These are phyloP conservation scores for Caenorhabditis inopinata DNA, from an alignment of 1,140 invertebrate species.

Conservation along the genomic window DNA sequence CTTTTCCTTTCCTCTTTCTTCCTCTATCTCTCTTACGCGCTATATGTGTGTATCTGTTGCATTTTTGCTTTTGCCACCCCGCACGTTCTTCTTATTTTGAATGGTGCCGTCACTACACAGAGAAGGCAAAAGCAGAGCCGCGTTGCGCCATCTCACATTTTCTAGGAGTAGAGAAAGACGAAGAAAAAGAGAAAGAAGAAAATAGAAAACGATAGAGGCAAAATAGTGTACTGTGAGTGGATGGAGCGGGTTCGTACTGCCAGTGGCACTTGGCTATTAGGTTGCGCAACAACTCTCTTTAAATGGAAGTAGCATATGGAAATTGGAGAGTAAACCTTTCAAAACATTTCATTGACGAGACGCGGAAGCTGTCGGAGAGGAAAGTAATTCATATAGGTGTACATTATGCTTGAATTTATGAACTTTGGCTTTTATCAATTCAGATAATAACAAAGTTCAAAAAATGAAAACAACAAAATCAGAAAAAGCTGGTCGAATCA, in stretches of 20 bases:
- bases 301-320: slow-evolving; percentile 8
- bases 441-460: too few species aligned
- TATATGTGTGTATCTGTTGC: slow-evolving; percentile 23
- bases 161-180: background rate
- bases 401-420: background rate
- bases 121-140: too few species aligned
- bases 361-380: background rate
- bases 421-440: too few species aligned
- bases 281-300: slow-evolving; percentile 31
- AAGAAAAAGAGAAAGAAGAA: background rate
- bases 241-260: background rate
- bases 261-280: background rate
- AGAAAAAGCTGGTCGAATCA: too few species aligned
- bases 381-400: background rate
- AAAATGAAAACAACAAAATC: too few species aligned
- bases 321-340: slow-evolving; percentile 17
- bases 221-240: background rate
- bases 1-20: background rate
- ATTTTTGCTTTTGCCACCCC: slow-evolving; percentile 30
- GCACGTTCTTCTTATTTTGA: slow-evolving; percentile 26
- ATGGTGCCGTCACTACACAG: slow-evolving; percentile 2
- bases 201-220: background rate
- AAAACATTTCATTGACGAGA: background rate
- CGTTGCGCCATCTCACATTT: slow-evolving; percentile 18
- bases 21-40: background rate